Percentiles rank a stretch among this genome's conserved stretches.
These are phyloP conservation scores for Prosapia bicincta DNA, from an alignment of 2,888 invertebrate species.

Conservation along the genomic window DNA sequence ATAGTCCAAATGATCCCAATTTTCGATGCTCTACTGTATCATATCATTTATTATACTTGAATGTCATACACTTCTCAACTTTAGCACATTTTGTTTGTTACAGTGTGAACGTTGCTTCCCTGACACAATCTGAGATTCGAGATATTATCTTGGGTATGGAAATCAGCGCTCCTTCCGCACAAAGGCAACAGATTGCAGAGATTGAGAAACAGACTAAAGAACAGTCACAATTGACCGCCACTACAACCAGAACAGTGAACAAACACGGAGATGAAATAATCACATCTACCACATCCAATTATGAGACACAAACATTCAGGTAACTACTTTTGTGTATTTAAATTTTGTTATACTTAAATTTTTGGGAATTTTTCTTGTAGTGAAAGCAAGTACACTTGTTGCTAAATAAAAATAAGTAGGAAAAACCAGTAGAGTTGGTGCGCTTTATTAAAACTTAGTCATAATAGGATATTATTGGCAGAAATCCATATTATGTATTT, in stretches of 20 bases:
- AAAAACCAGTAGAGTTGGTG: no score
- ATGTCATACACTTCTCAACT: no score
- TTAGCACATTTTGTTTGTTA: slow-evolving; percentile 38
- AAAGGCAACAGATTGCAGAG: slow-evolving; percentile 98
- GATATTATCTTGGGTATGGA: slow-evolving; percentile 99
- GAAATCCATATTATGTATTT: no score
- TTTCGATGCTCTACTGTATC: no score
- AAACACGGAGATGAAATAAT: slow-evolving; percentile 99
- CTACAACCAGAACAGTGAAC: slow-evolving; percentile 97
- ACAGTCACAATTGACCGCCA: slow-evolving; percentile 96
- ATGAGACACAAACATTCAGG: slow-evolving; percentile 94
- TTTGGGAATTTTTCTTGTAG: no score
- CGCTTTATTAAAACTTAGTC: no score
- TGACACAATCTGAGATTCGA: slow-evolving; percentile 98
- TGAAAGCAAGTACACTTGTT: no score
- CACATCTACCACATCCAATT: slow-evolving; percentile 97
- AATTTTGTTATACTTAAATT: not conserved
- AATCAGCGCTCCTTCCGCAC: slow-evolving; percentile 98
- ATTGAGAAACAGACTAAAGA: slow-evolving; percentile 99
- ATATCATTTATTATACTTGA: no score
- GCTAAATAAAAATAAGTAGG: no score
- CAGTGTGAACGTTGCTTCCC: slow-evolving; percentile 95
- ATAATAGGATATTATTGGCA: no score
- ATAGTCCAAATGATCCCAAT: no score
- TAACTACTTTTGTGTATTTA: slow-evolving; percentile 16